Conservation (phyloP, 2,888 invertebrate species). For the Lepidochrysops patricia region DNA sequence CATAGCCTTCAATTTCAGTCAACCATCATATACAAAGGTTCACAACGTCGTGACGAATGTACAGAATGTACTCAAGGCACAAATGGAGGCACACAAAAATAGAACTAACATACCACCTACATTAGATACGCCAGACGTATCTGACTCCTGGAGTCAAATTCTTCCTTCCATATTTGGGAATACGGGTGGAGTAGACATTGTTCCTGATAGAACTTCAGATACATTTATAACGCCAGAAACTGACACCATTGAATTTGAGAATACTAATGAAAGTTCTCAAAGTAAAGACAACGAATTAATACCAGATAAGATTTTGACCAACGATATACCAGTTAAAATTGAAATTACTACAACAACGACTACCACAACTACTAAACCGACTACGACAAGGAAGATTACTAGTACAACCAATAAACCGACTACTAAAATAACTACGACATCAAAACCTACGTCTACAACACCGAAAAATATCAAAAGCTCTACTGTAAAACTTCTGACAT, state of each 20-base stretch:
- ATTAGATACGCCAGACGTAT: constrained; percentile 82
- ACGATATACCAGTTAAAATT: constrained; percentile 21
- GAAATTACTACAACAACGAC: constrained; percentile 27
- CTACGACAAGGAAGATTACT: constrained; percentile 26
- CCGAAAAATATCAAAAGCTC: constrained; percentile 9
- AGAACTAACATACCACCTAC: constrained; percentile 57
- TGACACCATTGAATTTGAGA: constrained; percentile 49
- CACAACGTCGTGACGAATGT: constrained; percentile 88
- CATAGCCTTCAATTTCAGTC: constrained; percentile 62
- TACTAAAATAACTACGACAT: constrained; percentile 22
- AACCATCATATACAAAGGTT: constrained; percentile 79
- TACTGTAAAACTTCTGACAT: background rate
- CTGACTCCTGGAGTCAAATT: constrained; percentile 87
- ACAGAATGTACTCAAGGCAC: constrained; percentile 86
- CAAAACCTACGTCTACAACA: constrained; percentile 20
- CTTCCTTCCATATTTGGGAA: constrained; percentile 86
- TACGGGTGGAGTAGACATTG: constrained; percentile 76
- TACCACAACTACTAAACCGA: constrained; percentile 25
- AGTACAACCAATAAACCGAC: constrained; percentile 22
- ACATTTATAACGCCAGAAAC: constrained; percentile 58
- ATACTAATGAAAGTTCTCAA: constrained; percentile 25
- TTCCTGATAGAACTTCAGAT: constrained; percentile 65
- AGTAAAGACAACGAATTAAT: constrained; percentile 30
- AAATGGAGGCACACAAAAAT: constrained; percentile 79
- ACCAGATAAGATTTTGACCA: constrained; percentile 29